These are phyloP conservation scores for Tachina grossa DNA, from an alignment of 2,888 invertebrate genomes.

Conservation along the genomic window DNA sequence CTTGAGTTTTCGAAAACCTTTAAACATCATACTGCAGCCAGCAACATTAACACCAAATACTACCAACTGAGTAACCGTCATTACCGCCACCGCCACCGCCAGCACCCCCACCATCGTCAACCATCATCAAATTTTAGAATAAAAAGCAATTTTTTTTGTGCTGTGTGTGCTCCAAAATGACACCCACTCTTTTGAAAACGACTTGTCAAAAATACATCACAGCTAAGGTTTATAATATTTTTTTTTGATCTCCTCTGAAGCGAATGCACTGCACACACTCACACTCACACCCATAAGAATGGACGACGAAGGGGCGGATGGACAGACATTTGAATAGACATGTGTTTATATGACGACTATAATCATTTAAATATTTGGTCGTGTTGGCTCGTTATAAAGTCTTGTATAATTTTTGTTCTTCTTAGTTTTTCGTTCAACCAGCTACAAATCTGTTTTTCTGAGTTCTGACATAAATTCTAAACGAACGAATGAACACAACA, in stretches of 20 bases:
- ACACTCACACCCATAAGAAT: neutral
- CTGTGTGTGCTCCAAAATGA: constrained; percentile 65
- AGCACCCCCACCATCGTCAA: neutral
- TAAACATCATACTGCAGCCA: constrained; percentile 21
- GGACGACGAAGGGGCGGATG: neutral
- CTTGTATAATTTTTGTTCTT: neutral
- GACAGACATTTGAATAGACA: constrained; percentile 38
- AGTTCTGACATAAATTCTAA: constrained; percentile 72
- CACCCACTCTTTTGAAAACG: constrained; percentile 68
- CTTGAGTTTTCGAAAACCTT: constrained; percentile 17
- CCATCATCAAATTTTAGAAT: neutral
- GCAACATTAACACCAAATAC: neutral
- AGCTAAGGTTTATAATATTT: constrained; percentile 62
- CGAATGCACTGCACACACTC: constrained; percentile 14
- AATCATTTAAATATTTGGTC: constrained; percentile 54
- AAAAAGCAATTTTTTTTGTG: neutral
- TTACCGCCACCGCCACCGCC: neutral
- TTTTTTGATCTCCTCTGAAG: constrained; percentile 49
- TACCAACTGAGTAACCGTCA: neutral
- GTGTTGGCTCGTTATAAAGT: constrained; percentile 36
- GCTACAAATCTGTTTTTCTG: constrained; percentile 45
- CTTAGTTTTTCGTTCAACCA: constrained; percentile 19
- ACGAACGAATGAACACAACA: constrained; percentile 40
- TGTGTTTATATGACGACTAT: constrained; percentile 53
- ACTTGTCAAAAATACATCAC: constrained; percentile 71